A percentile compares a stretch with the other conserved stretches of the same genome.
Evolutionary conservation across 2,113 vertebrate species (phyloP).

Genomic region (Gallinago undulata): DNA sequence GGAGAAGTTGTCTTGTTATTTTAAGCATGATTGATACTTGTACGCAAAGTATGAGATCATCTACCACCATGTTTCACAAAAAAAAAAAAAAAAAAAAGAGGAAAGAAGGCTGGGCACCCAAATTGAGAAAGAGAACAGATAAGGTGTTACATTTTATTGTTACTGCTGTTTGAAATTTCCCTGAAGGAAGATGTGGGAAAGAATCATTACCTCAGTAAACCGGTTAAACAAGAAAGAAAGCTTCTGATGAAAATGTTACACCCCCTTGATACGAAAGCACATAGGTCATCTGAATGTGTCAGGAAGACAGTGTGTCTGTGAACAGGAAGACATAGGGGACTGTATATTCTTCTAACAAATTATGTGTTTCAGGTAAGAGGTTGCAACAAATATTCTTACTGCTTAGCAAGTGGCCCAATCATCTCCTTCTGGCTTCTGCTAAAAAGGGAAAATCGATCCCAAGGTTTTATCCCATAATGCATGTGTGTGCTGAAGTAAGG

Average conservation of each 20-base stretch:
- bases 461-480: neutral
- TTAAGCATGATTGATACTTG: neutral
- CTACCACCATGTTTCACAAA: neutral
- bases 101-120: neutral
- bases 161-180: slow-evolving; percentile 11
- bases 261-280: slow-evolving; percentile 1
- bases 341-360: neutral
- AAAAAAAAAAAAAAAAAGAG: neutral
- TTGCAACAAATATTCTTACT: neutral
- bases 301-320: neutral
- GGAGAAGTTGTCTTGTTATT: neutral
- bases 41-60: neutral
- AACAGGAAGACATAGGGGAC: neutral
- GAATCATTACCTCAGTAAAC: slow-evolving; percentile 35
- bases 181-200: slow-evolving; percentile 17
- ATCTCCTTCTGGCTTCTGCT: fast-evolving
- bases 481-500: neutral
- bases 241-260: neutral
- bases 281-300: neutral
- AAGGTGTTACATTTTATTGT: neutral
- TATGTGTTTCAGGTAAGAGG: slow-evolving; percentile 33
- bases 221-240: slow-evolving; percentile 58
- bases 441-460: neutral
- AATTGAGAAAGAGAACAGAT: neutral
- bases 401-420: neutral